Percentiles rank a stretch among this genome's conserved stretches.
phyloP scores from a whole-genome alignment of 2,888 invertebrate genomes.

The Parasteatoda lunata region DNA sequence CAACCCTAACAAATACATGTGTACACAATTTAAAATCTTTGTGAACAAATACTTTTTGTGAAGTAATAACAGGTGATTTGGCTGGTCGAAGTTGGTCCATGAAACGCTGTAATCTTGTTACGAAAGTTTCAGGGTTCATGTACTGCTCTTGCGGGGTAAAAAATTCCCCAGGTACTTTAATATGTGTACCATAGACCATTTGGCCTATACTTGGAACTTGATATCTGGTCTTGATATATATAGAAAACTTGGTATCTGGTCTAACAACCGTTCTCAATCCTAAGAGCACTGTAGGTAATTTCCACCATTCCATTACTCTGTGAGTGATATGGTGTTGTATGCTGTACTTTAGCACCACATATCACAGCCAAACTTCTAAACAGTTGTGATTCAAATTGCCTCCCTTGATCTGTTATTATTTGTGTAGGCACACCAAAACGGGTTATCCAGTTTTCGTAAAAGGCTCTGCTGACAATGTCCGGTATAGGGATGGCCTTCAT shows the following conservation, averaged over 20 bases:
- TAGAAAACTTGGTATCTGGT: slow-evolving; percentile 8
- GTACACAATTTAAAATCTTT: no score
- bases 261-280: neutral
- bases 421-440: slow-evolving; percentile 72
- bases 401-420: slow-evolving; percentile 2
- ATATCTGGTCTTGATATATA: no score
- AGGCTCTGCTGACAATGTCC: slow-evolving; percentile 73
- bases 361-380: slow-evolving; percentile 1
- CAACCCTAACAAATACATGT: no score
- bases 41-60: no score
- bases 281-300: slow-evolving; percentile 3
- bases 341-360: neutral
- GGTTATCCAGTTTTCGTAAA: slow-evolving; percentile 74
- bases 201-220: no score
- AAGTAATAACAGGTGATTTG: no score
- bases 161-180: slow-evolving; percentile 7
- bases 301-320: neutral
- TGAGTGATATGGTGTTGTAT: slow-evolving; percentile 7
- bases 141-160: neutral
- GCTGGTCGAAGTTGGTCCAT: no score
- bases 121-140: neutral
- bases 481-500: no score
- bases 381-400: neutral
- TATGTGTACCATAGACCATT: slow-evolving; percentile 33
- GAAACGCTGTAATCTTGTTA: neutral